phyloP scores from a whole-genome alignment of 2,888 invertebrate species.

The Petrophora chlorosata region DNA sequence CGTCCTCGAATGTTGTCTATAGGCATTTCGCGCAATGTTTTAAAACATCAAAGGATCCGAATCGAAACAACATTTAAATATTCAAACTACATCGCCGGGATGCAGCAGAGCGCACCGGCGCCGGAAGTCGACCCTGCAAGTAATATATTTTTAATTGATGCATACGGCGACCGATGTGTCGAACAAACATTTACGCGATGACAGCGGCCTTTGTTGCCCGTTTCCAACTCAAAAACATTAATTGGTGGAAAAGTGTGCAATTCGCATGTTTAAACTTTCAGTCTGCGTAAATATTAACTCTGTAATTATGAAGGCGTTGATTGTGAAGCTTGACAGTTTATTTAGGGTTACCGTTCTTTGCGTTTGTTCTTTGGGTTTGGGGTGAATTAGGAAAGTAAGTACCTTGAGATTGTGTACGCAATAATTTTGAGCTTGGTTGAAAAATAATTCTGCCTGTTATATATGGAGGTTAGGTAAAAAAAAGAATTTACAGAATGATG shows the following conservation, averaged over 20 bases:
- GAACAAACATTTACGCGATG: constrained; percentile 76
- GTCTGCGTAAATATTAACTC: constrained; percentile 69
- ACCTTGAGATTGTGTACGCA: too few species aligned
- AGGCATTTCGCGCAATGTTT: constrained; percentile 4
- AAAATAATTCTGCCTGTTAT: too few species aligned
- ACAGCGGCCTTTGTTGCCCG: constrained; percentile 70
- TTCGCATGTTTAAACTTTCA: constrained; percentile 71
- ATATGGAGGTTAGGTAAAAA: too few species aligned
- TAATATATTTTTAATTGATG: constrained; percentile 82
- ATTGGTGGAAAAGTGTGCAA: constrained; percentile 78
- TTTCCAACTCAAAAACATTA: constrained; percentile 72
- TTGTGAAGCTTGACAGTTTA: constrained; percentile 56
- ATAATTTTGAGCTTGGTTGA: too few species aligned
- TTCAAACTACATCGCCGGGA: constrained; percentile 28
- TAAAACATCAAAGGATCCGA: constrained; percentile 2
- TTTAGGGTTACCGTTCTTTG: constrained; percentile 39
- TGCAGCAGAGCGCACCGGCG: constrained; percentile 45
- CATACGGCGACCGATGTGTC: constrained; percentile 70
- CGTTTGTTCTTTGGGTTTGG: constrained; percentile 25
- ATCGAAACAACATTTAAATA: constrained; percentile 14
- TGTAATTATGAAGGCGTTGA: constrained; percentile 67
- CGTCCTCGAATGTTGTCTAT: too few species aligned
- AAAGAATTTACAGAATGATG: too few species aligned
- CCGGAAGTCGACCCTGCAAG: constrained; percentile 66
- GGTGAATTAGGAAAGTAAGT: not conserved